Percentiles rank a stretch among this genome's conserved stretches.
Evolutionary conservation across 2,797 vertebrate species (phyloP).

Genomic region (Pogoniulus pusillus): DNA sequence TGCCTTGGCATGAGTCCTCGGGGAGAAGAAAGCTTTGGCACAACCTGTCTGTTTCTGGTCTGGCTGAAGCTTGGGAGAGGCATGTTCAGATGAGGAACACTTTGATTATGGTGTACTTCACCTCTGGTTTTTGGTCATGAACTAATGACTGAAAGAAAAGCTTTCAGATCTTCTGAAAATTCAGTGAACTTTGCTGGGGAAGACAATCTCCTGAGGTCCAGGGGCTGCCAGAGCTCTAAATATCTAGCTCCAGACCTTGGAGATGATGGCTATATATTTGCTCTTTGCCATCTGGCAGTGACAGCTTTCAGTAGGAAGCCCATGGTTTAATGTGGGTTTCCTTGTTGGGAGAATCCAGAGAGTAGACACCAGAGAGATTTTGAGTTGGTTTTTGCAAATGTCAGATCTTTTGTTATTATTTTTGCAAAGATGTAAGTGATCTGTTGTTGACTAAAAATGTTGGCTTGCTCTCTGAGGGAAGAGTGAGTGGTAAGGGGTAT

Average conservation of each 20-base stretch:
- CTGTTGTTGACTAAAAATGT: neutral
- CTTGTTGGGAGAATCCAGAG: conserved; percentile 1
- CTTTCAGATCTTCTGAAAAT: neutral
- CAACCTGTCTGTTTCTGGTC: neutral
- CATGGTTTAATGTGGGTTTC: neutral
- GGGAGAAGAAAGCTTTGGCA: neutral
- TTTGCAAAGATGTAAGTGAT: neutral
- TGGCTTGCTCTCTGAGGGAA: neutral
- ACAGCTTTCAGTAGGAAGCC: neutral
- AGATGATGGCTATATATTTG: neutral
- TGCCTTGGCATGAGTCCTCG: neutral
- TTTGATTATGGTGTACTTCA: neutral
- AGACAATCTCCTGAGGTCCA: neutral
- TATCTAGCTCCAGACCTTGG: neutral
- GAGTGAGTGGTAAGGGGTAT: neutral
- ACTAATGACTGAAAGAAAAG: neutral
- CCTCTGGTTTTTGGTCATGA: neutral
- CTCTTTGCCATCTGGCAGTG: neutral
- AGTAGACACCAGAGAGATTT: neutral
- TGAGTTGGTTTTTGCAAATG: neutral
- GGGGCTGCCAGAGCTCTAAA: neutral
- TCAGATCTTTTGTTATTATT: neutral
- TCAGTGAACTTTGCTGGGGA: neutral
- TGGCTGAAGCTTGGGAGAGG: neutral
- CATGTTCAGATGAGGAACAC: neutral